phyloP scores from a whole-genome alignment of 2,113 vertebrate species.

The Poicephalus gulielmi region DNA sequence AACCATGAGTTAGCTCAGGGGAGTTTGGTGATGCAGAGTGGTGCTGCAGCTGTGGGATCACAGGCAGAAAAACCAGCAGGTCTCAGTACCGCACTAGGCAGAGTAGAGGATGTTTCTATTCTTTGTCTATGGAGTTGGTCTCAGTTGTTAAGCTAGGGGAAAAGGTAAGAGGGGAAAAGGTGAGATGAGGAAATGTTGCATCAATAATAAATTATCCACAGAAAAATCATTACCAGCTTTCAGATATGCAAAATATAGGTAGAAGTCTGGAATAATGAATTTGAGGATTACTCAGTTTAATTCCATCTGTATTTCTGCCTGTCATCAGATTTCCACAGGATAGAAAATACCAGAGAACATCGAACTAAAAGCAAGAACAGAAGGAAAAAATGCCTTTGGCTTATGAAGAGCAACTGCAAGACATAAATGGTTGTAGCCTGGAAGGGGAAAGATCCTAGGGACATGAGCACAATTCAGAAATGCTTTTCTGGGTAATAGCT shows the following conservation, averaged over 20 bases:
- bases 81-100: not conserved
- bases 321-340: not conserved
- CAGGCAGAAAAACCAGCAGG: not conserved
- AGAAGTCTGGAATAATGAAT: not conserved
- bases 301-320: conserved; percentile 16
- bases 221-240: not conserved
- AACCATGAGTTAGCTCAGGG: not conserved
- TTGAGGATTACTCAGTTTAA: conserved; percentile 36
- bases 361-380: not conserved
- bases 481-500: not conserved
- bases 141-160: not conserved
- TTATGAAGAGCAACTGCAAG: not conserved
- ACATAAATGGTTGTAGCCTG: fast-evolving
- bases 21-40: fast-evolving
- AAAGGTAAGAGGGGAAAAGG: not conserved
- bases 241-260: conserved; percentile 5
- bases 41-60: not conserved
- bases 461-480: not conserved
- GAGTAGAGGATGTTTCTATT: not conserved
- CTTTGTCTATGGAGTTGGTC: not conserved
- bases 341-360: not conserved
- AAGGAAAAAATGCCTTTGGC: not conserved
- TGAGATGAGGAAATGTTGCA: not conserved
- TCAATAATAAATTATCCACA: not conserved
- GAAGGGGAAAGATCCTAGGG: not conserved